A percentile compares a stretch with the other conserved stretches of the same genome.
These are phyloP conservation scores for Takifugu flavidus DNA, from an alignment of 2,113 vertebrate species.

Conservation along the genomic window DNA sequence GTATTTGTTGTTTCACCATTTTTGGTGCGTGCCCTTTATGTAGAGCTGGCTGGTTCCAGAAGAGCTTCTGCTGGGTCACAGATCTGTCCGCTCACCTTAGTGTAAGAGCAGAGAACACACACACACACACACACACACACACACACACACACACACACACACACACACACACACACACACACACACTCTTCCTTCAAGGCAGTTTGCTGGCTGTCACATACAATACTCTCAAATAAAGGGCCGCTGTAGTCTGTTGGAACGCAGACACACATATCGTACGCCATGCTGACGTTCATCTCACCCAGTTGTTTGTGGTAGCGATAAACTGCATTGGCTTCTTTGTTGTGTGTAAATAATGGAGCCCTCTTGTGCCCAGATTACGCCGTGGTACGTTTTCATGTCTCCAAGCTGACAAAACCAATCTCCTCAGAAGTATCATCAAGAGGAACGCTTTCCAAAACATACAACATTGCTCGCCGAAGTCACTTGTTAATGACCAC, in stretches of 20 bases:
- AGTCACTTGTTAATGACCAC: not conserved
- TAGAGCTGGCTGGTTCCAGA: not conserved
- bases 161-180: not conserved
- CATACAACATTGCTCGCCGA: slow-evolving; percentile 61
- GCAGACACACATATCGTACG: not conserved
- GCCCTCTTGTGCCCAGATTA: slow-evolving; percentile 36
- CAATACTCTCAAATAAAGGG: slow-evolving; percentile 7
- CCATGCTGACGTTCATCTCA: not conserved
- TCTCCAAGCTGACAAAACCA: slow-evolving; percentile 38
- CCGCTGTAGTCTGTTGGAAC: slow-evolving; percentile 8
- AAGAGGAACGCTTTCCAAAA: slow-evolving; percentile 36
- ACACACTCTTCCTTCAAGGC: slow-evolving; percentile 28
- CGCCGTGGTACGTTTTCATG: slow-evolving; percentile 22
- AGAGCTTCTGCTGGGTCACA: slow-evolving; percentile 16
- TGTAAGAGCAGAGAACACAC: slow-evolving; percentile 26
- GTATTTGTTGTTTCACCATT: not conserved
- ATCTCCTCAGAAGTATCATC: slow-evolving; percentile 38
- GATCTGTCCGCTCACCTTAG: slow-evolving; percentile 37
- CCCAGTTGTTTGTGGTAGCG: too few species aligned
- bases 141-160: not conserved
- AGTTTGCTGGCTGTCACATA: slow-evolving; percentile 33
- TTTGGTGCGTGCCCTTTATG: slow-evolving; percentile 7
- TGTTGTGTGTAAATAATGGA: slow-evolving; percentile 56
- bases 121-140: slow-evolving; percentile 3
- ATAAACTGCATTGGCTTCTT: slow-evolving; percentile 8